A percentile compares a stretch with the other conserved stretches of the same genome.
phyloP scores from a whole-genome alignment of 2,888 invertebrate genomes.

The Leptopilina syphax region DNA sequence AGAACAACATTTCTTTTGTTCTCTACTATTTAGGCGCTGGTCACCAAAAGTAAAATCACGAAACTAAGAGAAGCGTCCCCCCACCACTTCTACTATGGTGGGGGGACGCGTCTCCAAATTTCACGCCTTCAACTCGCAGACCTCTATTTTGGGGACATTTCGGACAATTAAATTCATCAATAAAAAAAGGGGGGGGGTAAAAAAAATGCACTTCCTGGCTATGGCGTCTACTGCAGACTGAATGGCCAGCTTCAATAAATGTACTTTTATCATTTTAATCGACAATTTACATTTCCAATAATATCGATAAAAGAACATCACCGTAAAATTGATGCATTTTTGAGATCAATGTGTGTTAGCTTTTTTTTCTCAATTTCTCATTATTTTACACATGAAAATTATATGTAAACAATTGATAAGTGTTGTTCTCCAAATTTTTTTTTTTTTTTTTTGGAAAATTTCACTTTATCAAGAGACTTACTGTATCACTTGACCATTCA shows the following conservation, averaged over 20 bases:
- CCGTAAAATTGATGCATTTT: no score
- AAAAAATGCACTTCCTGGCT: constrained; percentile 34
- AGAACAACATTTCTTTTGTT: neutral
- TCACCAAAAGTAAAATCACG: no score
- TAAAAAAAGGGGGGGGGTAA: neutral
- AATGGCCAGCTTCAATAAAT: constrained; percentile 27
- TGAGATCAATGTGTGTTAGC: constrained; percentile 4
- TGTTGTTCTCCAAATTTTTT: no score
- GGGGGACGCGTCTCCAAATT: no score
- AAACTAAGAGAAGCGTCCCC: no score
- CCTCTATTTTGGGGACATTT: neutral
- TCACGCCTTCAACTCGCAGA: no score
- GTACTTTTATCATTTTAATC: neutral
- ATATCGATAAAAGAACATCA: neutral
- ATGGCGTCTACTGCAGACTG: constrained; percentile 28
- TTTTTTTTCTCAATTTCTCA: neutral
- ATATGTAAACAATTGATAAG: neutral
- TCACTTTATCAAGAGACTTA: constrained; percentile 5
- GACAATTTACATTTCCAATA: neutral
- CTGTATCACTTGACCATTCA: constrained; percentile 17
- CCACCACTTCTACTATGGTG: no score
- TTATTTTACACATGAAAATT: neutral
- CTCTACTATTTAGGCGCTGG: no score
- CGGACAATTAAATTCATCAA: constrained; percentile 4
- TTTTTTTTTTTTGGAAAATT: no score